Percentiles rank a stretch among this genome's conserved stretches.
Evolutionary conservation across 2,888 invertebrate species (phyloP).

Genomic region (Dinocampus coccinellae): DNA sequence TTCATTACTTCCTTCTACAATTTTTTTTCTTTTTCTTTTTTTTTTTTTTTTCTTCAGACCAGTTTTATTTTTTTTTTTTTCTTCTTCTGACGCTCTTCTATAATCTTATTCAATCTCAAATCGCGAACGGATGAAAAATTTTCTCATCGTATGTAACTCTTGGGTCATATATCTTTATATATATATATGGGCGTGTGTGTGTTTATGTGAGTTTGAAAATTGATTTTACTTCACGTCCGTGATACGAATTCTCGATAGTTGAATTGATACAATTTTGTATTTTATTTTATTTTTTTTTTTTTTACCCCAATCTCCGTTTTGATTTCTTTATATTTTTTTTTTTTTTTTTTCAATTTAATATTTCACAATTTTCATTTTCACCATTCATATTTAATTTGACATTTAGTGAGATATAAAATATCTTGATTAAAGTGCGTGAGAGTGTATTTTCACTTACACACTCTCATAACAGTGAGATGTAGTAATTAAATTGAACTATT

Average conservation of each 20-base stretch:
- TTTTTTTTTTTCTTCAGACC: constrained; percentile 12
- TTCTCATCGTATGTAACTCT: neutral
- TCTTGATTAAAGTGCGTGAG: neutral
- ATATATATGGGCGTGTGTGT: neutral
- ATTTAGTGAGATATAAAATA: neutral
- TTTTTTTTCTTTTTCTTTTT: neutral
- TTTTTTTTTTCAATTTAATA: neutral
- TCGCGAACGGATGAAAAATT: constrained; percentile 12
- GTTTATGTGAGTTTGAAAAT: constrained; percentile 9
- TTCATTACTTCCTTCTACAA: neutral
- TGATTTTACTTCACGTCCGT: constrained; percentile 1
- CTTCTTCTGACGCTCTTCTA: constrained; percentile 14
- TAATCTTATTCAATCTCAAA: constrained; percentile 18
- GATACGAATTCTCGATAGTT: neutral
- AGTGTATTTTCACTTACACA: too few species aligned
- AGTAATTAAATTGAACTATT: too few species aligned
- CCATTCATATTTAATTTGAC: neutral
- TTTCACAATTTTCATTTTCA: neutral
- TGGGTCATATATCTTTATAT: too few species aligned
- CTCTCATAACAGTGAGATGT: too few species aligned
- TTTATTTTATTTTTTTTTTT: neutral
- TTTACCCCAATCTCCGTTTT: too few species aligned
- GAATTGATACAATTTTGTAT: neutral
- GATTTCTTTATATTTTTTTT: neutral
- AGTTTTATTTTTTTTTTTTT: constrained; percentile 6